These are phyloP conservation scores for Phalanger gymnotis DNA, from an alignment of 2,797 vertebrate genomes.

Conservation along the genomic window DNA sequence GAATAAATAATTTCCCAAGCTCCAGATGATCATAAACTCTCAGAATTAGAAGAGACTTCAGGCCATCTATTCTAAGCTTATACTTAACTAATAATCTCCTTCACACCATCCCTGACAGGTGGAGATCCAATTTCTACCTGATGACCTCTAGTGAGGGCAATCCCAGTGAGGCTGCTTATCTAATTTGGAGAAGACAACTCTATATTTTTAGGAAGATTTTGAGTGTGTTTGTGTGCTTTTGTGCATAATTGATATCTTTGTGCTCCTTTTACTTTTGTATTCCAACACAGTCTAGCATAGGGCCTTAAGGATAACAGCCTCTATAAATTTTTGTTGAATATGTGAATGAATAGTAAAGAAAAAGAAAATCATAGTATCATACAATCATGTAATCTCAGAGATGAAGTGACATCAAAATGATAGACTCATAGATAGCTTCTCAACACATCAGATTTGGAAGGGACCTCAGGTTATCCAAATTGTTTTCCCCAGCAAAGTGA, in stretches of 20 bases:
- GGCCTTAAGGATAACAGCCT: background rate
- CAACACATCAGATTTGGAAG: background rate
- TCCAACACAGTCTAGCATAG: background rate
- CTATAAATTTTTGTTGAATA: background rate
- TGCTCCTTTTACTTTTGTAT: background rate
- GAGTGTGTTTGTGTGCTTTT: background rate
- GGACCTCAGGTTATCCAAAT: background rate
- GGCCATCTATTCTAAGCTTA: background rate
- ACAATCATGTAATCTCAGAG: background rate
- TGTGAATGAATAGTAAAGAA: background rate
- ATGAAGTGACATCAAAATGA: background rate
- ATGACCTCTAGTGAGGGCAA: background rate
- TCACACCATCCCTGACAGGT: background rate
- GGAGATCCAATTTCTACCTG: background rate
- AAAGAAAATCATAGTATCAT: background rate
- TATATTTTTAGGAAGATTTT: background rate
- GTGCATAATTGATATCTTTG: background rate
- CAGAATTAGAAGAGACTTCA: background rate
- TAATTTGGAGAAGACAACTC: background rate
- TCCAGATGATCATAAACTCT: background rate
- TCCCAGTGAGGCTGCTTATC: background rate
- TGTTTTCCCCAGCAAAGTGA: background rate
- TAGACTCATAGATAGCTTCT: background rate
- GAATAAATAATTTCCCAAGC: background rate
- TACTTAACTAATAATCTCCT: background rate